phyloP scores from a whole-genome alignment of 2,888 invertebrate genomes.

The Bembecia ichneumoniformis region DNA sequence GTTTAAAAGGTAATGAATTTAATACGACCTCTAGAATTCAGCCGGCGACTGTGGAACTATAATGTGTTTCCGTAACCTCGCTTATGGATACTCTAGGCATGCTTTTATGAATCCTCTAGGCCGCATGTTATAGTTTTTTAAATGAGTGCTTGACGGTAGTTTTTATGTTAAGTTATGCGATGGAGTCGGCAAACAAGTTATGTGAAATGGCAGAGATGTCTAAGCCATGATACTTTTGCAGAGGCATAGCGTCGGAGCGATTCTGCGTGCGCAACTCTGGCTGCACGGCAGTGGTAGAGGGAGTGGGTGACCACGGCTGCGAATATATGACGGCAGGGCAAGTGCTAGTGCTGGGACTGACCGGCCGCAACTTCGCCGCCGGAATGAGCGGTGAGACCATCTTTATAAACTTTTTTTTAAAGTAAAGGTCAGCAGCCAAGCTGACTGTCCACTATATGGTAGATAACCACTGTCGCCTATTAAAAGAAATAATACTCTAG shows the following conservation, averaged over 20 bases:
- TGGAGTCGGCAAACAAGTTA: no score
- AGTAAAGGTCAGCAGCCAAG: not conserved
- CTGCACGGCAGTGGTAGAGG: conserved; percentile 95
- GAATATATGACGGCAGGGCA: conserved; percentile 99
- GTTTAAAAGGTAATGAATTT: no score
- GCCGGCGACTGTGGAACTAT: no score
- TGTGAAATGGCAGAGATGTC: not conserved
- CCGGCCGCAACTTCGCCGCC: conserved; percentile 98
- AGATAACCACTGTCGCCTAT: not conserved
- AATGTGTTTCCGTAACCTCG: no score
- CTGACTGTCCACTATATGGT: not conserved
- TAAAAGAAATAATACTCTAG: no score
- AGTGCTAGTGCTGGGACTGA: conserved; percentile 91
- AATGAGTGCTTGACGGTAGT: no score
- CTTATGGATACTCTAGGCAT: no score
- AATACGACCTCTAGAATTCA: no score
- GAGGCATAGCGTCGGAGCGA: conserved; percentile 97
- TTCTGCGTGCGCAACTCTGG: conserved; percentile 99
- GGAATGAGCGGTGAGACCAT: conserved; percentile 89
- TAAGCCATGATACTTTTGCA: conserved; percentile 13
- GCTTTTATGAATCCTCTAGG: no score
- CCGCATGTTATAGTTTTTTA: no score
- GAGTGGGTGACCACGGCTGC: conserved; percentile 99
- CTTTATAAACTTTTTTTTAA: not conserved
- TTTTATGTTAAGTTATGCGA: no score